These are phyloP conservation scores for Bradypus variegatus DNA, from an alignment of 2,797 vertebrate species.

Conservation along the genomic window DNA sequence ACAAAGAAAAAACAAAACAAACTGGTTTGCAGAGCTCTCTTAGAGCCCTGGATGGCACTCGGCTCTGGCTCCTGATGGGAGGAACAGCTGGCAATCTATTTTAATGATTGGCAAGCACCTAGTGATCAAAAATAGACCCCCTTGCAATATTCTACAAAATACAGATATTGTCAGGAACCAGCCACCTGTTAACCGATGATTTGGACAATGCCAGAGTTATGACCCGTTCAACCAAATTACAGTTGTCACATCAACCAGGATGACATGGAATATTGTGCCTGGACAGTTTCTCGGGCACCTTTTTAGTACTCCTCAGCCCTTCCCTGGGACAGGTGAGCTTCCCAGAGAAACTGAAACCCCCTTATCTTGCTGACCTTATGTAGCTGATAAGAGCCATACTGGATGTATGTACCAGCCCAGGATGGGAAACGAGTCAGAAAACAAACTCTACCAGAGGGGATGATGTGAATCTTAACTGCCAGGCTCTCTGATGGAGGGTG, in stretches of 20 bases:
- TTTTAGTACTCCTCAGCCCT: neutral
- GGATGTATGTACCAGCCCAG: neutral
- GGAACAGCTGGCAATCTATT: slow-evolving; percentile 50
- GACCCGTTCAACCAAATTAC: neutral
- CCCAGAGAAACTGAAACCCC: slow-evolving; percentile 14
- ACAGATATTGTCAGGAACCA: neutral
- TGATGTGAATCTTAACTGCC: neutral
- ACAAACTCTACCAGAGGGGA: neutral
- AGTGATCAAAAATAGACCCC: slow-evolving; percentile 44
- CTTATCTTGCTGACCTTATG: slow-evolving; percentile 51
- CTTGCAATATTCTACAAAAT: neutral
- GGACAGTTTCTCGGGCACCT: neutral
- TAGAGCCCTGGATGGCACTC: neutral
- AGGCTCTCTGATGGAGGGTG: neutral
- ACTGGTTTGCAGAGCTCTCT: neutral
- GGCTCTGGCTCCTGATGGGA: neutral
- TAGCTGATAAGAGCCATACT: slow-evolving; percentile 26
- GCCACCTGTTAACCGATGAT: neutral
- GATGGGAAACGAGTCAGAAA: slow-evolving; percentile 14
- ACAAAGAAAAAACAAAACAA: neutral
- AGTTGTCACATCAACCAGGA: neutral
- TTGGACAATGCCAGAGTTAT: neutral
- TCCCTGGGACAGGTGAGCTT: slow-evolving; percentile 33
- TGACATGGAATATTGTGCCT: neutral
- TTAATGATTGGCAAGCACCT: slow-evolving; percentile 40